Evolutionary conservation across 2,113 vertebrate species (phyloP).

Genomic region (Erythrocercus mccallii): DNA sequence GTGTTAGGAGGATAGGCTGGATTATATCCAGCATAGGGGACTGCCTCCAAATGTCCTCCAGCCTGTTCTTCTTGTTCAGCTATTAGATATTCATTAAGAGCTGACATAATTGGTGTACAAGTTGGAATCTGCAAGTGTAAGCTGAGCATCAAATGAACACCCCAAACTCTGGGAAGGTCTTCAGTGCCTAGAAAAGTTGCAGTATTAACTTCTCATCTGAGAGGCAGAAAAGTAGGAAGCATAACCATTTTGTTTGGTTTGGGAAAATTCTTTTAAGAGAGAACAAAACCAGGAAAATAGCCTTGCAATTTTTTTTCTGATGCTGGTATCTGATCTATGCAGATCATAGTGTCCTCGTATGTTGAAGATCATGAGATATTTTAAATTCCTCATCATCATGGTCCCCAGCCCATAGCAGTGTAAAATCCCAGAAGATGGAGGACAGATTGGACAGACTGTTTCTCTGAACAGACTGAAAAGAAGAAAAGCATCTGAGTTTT

Average conservation of each 20-base stretch:
- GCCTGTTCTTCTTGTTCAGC: not conserved
- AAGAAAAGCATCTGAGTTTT: not conserved
- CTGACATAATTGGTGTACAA: not conserved
- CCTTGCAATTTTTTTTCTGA: not conserved
- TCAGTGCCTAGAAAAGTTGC: not conserved
- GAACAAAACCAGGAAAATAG: not conserved
- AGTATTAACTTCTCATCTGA: not conserved
- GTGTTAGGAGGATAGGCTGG: not conserved
- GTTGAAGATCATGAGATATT: not conserved
- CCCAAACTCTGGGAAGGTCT: not conserved
- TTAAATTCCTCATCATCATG: not conserved
- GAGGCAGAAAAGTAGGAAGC: not conserved
- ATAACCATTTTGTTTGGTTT: accelerated
- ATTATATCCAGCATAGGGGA: not conserved
- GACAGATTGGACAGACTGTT: not conserved
- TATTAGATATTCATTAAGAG: not conserved
- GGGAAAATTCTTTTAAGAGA: not conserved
- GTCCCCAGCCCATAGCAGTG: not conserved
- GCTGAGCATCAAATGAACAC: not conserved
- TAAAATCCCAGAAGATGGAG: not conserved
- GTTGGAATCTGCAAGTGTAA: not conserved
- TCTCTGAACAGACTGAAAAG: not conserved
- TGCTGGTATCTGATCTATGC: not conserved
- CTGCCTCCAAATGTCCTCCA: not conserved
- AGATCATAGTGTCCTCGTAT: not conserved